phyloP scores from a whole-genome alignment of 2,888 invertebrate species.

The Acronicta leporina region DNA sequence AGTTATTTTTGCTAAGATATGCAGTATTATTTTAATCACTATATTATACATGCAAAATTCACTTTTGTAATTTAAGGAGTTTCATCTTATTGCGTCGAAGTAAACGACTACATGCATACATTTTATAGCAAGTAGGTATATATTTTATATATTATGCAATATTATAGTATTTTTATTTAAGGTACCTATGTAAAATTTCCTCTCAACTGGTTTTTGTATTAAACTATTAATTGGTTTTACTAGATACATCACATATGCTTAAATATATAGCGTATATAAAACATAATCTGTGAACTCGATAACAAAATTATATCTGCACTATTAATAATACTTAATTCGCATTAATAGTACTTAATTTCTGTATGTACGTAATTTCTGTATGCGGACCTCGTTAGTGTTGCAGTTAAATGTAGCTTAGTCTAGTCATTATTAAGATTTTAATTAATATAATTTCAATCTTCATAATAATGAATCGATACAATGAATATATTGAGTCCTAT shows the following conservation, averaged over 20 bases:
- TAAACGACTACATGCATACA: conserved; percentile 54
- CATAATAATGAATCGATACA: no score
- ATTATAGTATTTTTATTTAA: conserved; percentile 14
- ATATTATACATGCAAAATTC: conserved; percentile 59
- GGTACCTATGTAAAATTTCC: conserved; percentile 9
- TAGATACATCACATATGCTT: conserved; percentile 1
- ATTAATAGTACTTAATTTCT: conserved; percentile 1
- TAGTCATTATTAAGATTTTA: conserved; percentile 3
- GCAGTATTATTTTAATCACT: conserved; percentile 75
- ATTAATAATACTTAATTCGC: conserved; percentile 1
- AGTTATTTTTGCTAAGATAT: conserved; percentile 61
- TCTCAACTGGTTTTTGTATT: neutral
- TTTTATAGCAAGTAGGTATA: conserved; percentile 24
- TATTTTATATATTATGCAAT: no score
- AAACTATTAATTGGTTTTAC: neutral
- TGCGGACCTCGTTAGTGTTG: neutral
- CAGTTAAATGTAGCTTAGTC: neutral
- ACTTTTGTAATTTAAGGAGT: conserved; percentile 63
- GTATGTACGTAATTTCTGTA: neutral
- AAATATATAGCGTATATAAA: neutral
- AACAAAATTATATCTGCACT: neutral
- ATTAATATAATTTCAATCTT: neutral
- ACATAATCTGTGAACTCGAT: no score
- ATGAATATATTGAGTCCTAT: no score
- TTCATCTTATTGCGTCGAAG: conserved; percentile 25